Percentiles rank a stretch among this genome's conserved stretches.
These are phyloP conservation scores for Pygoscelis antarcticus DNA, from an alignment of 2,113 vertebrate genomes.

Conservation along the genomic window DNA sequence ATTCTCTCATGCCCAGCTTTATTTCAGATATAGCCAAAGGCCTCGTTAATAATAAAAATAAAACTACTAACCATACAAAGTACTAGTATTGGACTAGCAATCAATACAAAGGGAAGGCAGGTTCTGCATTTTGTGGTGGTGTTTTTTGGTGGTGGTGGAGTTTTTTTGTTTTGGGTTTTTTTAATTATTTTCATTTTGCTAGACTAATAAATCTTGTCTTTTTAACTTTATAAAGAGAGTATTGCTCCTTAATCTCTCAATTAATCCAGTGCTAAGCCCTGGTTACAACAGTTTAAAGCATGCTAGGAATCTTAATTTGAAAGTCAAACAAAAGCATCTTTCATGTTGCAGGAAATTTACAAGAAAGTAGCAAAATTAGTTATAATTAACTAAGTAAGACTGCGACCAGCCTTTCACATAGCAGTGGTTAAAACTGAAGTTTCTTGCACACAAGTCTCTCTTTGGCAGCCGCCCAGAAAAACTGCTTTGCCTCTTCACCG, in stretches of 20 bases:
- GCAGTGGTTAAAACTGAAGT: neutral
- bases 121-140: neutral
- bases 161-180: neutral
- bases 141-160: neutral
- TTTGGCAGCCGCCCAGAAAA: slow-evolving; percentile 1
- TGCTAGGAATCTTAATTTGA: slow-evolving; percentile 49
- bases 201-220: neutral
- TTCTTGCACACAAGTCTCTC: neutral
- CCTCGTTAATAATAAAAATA: neutral
- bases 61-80: neutral
- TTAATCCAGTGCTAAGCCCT: slow-evolving; percentile 30
- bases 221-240: neutral
- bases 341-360: slow-evolving; percentile 6
- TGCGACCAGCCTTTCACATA: neutral
- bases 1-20: neutral
- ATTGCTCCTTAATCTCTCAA: slow-evolving; percentile 26
- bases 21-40: neutral
- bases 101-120: neutral
- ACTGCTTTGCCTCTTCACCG: neutral
- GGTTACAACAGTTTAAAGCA: slow-evolving; percentile 18
- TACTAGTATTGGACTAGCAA: neutral
- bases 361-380: slow-evolving; percentile 16
- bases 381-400: neutral
- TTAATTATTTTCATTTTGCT: neutral
- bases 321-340: slow-evolving; percentile 42